Conservation (phyloP, 2,888 invertebrate species). For the Microlaimidae sp. region DNA sequence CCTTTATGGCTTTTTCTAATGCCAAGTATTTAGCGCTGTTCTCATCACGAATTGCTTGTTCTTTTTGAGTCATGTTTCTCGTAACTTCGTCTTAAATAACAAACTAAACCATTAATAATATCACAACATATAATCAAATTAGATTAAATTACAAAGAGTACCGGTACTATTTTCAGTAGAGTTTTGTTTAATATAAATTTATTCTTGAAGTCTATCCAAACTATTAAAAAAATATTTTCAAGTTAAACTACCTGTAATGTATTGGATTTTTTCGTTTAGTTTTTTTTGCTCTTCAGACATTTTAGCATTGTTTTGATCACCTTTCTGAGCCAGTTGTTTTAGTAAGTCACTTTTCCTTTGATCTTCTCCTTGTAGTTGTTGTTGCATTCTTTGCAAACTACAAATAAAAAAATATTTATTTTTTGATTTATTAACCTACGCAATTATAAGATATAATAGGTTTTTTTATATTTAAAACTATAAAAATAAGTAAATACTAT, state of each 20-base stretch:
- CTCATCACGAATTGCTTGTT: slow-evolving; percentile 25
- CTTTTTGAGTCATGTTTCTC: slow-evolving; percentile 22
- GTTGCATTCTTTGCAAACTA: slow-evolving; percentile 27
- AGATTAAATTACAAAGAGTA: too few species aligned
- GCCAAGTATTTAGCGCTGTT: slow-evolving; percentile 17
- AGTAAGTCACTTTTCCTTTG: slow-evolving; percentile 24
- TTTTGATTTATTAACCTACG: too few species aligned
- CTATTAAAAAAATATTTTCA: not conserved
- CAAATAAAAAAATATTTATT: too few species aligned
- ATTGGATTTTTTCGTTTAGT: slow-evolving; percentile 27
- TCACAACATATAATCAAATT: not conserved
- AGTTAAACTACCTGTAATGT: slow-evolving; percentile 20
- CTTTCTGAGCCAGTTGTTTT: slow-evolving; percentile 22
- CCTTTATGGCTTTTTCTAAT: slow-evolving; percentile 20
- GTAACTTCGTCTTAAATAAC: slow-evolving; percentile 21
- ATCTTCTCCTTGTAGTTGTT: slow-evolving; percentile 25
- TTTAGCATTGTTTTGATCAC: slow-evolving; percentile 20
- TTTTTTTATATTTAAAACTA: too few species aligned
- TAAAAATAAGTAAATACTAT: too few species aligned
- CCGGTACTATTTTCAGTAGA: too few species aligned
- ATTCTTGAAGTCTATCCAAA: too few species aligned
- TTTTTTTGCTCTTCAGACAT: slow-evolving; percentile 26
- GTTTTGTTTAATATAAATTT: too few species aligned
- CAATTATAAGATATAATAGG: too few species aligned
- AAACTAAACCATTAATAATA: not conserved